Evolutionary conservation across 2,113 vertebrate species (phyloP).

Genomic region (Gopherus flavomarginatus): DNA sequence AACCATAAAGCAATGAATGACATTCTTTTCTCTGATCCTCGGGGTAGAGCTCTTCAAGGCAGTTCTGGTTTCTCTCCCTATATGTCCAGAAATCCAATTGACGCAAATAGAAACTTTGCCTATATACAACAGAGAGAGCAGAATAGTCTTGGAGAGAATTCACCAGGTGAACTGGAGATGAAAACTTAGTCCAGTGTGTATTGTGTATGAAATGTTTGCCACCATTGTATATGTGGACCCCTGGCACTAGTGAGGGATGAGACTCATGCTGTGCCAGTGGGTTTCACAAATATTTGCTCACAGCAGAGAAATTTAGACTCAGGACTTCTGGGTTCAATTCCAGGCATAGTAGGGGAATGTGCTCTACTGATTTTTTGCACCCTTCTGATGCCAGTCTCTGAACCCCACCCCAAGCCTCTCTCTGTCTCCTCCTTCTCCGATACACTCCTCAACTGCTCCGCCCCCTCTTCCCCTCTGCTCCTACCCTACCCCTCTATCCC

Average conservation of each 20-base stretch:
- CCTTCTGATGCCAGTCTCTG: neutral
- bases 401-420: neutral
- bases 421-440: neutral
- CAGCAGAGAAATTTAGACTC: neutral
- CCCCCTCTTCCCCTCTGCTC: neutral
- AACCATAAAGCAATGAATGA: neutral
- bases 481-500: neutral
- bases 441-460: neutral
- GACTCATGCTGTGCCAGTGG: neutral
- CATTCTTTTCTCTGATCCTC: neutral
- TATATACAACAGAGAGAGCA: neutral
- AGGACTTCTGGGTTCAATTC: neutral
- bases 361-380: neutral
- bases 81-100: neutral
- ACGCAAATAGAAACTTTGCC: neutral
- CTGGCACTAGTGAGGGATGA: neutral
- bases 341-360: neutral
- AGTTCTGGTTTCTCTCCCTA: neutral
- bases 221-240: accelerated
- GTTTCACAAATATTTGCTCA: neutral
- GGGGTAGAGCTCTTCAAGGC: constrained; percentile 25
- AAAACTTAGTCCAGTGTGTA: neutral
- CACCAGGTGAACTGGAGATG: neutral
- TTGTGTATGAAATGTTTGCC: neutral
- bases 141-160: neutral